Evolutionary conservation across 2,888 invertebrate genomes (phyloP).

Genomic region (Agonum fuliginosum): DNA sequence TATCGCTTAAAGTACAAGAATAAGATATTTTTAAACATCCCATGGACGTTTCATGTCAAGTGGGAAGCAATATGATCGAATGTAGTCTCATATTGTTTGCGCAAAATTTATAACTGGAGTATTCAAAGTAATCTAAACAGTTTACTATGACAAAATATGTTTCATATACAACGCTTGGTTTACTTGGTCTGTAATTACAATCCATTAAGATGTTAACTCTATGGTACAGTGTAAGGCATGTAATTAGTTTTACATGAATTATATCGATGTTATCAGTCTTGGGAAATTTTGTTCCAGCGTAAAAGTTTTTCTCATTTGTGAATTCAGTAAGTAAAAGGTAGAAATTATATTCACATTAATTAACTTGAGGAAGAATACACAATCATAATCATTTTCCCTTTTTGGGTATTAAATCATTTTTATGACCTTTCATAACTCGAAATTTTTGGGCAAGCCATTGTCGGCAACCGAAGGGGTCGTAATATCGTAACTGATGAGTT

Average conservation of each 20-base stretch:
- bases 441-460: constrained; percentile 2
- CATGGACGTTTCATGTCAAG: no score
- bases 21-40: no score
- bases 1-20: no score
- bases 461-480: background rate
- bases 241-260: constrained; percentile 23
- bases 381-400: background rate
- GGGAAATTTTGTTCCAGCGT: background rate
- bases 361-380: background rate
- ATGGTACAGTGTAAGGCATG: constrained; percentile 1
- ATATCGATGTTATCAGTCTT: background rate
- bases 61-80: no score
- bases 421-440: constrained; percentile 23
- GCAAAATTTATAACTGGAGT: no score
- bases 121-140: no score
- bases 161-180: background rate
- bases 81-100: no score
- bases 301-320: background rate
- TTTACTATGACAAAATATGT: constrained; percentile 9
- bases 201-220: constrained; percentile 32
- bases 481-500: constrained; percentile 2
- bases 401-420: constrained; percentile 2
- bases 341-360: constrained; percentile 27
- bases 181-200: background rate
- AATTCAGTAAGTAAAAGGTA: background rate